Evolutionary conservation across 2,888 invertebrate genomes (phyloP).

Genomic region (Drosophila mettleri): DNA sequence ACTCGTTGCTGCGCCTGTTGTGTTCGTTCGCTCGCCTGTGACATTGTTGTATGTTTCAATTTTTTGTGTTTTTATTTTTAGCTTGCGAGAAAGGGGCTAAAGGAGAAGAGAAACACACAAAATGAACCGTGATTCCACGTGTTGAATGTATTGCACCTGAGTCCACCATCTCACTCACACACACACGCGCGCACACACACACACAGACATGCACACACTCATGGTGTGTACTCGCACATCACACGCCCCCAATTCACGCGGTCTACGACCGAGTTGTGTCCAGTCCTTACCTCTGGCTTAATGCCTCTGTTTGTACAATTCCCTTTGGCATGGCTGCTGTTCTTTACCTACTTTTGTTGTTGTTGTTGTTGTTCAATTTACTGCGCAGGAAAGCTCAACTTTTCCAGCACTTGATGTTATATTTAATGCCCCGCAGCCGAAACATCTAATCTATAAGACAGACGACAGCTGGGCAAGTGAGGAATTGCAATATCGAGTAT

Average conservation of each 20-base stretch:
- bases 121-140: conserved; percentile 57
- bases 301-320: conserved; percentile 59
- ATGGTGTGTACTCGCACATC: not conserved
- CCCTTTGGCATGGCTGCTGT: conserved; percentile 57
- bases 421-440: not conserved
- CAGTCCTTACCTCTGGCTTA: conserved; percentile 34
- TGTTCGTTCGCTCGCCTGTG: conserved; percentile 37
- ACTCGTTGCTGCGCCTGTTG: conserved; percentile 27
- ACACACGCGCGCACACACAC: not conserved
- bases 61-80: conserved; percentile 41
- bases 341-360: conserved; percentile 32
- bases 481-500: not conserved
- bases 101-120: conserved; percentile 17
- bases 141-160: conserved; percentile 77
- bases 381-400: not conserved
- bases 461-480: conserved; percentile 1
- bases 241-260: not conserved
- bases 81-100: conserved; percentile 5
- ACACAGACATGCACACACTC: conserved; percentile 6
- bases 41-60: conserved; percentile 48
- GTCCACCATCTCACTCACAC: conserved; percentile 9
- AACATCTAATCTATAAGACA: not conserved
- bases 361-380: conserved; percentile 23
- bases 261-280: conserved; percentile 12
- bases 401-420: not conserved